phyloP scores from a whole-genome alignment of 2,797 vertebrate genomes.

The Ptychadena robeensis region DNA sequence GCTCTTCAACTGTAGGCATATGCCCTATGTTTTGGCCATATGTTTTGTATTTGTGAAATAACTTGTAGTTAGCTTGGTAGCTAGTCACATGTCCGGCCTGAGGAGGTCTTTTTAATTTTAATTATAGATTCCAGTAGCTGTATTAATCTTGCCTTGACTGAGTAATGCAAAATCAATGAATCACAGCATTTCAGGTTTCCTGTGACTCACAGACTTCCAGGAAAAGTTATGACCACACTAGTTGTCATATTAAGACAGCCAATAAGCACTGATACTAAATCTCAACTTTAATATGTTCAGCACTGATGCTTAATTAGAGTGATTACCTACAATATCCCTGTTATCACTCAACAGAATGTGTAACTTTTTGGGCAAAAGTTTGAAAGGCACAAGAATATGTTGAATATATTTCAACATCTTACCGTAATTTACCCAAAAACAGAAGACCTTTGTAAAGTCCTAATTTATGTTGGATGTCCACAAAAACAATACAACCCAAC shows the following conservation, averaged over 20 bases:
- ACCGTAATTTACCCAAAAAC: too few species aligned
- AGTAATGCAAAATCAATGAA: conserved; percentile 14
- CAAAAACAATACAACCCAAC: too few species aligned
- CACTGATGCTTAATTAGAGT: too few species aligned
- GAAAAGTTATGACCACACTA: conserved; percentile 17
- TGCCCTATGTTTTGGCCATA: neutral
- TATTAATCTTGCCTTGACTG: neutral
- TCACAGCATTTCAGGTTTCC: conserved; percentile 15
- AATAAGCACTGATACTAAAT: neutral
- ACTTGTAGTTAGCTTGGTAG: neutral
- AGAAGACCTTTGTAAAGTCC: neutral
- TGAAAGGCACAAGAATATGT: neutral
- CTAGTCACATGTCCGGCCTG: neutral
- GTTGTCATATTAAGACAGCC: neutral
- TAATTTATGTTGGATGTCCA: too few species aligned
- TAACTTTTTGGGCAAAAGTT: neutral
- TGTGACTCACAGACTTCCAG: conserved; percentile 38
- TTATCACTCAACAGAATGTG: too few species aligned
- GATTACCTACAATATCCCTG: too few species aligned
- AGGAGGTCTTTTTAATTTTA: neutral
- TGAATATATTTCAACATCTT: neutral
- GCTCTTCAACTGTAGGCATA: neutral
- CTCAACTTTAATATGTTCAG: neutral
- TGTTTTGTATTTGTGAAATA: neutral
- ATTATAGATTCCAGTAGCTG: neutral